phyloP scores from a whole-genome alignment of 2,888 invertebrate genomes.

The Clunio marinus region DNA sequence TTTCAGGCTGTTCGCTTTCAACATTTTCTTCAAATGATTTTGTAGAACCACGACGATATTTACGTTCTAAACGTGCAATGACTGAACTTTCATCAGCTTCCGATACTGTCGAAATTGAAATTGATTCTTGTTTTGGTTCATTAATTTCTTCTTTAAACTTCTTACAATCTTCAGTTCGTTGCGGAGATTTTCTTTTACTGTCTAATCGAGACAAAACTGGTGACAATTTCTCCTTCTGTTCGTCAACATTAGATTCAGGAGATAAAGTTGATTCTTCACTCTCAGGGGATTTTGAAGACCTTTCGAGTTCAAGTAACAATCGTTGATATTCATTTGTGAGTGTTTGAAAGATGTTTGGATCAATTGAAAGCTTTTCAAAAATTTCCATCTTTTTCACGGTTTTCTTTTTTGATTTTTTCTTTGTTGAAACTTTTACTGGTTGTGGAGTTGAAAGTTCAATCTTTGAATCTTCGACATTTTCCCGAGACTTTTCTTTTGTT shows the following conservation, averaged over 20 bases:
- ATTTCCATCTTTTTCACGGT: slow-evolving; percentile 5
- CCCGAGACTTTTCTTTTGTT: background rate
- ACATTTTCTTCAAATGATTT: slow-evolving; percentile 9
- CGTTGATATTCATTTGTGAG: slow-evolving; percentile 29
- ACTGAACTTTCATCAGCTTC: slow-evolving; percentile 45
- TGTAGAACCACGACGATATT: slow-evolving; percentile 30
- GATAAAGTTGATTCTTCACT: background rate
- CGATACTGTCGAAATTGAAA: slow-evolving; percentile 19
- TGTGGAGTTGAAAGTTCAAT: background rate
- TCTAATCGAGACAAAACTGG: background rate
- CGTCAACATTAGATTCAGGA: background rate
- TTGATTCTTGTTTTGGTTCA: slow-evolving; percentile 36
- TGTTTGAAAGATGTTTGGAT: slow-evolving; percentile 22
- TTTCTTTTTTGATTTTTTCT: slow-evolving; percentile 12
- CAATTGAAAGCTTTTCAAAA: slow-evolving; percentile 12
- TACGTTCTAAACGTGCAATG: slow-evolving; percentile 38
- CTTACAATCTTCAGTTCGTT: slow-evolving; percentile 29
- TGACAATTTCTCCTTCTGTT: background rate
- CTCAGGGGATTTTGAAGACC: slow-evolving; percentile 17
- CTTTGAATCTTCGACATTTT: background rate
- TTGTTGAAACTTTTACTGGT: background rate
- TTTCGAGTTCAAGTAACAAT: slow-evolving; percentile 12
- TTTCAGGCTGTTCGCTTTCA: background rate
- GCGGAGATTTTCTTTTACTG: slow-evolving; percentile 30
- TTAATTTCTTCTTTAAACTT: slow-evolving; percentile 40